Evolutionary conservation across 1,140 invertebrate genomes (phyloP).

Genomic region (Ceratitis capitata): DNA sequence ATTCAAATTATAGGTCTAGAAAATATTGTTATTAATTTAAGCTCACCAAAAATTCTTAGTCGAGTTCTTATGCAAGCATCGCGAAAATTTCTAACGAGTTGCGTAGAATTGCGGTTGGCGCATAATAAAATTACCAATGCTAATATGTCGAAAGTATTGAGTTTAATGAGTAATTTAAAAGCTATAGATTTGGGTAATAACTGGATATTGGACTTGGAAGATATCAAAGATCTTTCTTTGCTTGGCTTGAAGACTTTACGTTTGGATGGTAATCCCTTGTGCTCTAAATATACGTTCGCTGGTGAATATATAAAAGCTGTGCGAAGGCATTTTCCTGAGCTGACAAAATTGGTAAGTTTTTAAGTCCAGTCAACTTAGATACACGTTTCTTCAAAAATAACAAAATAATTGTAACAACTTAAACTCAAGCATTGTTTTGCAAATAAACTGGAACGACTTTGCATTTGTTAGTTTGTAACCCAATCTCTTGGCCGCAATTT

Average conservation of each 20-base stretch:
- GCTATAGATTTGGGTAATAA: constrained; percentile 56
- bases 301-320: constrained; percentile 65
- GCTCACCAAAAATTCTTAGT: constrained; percentile 47
- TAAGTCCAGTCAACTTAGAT: too few relatives aligned
- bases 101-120: constrained; percentile 51
- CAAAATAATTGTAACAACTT: too few relatives aligned
- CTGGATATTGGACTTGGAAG: constrained; percentile 52
- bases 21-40: constrained; percentile 51
- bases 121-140: constrained; percentile 52
- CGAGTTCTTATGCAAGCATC: constrained; percentile 48
- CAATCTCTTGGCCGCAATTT: too few relatives aligned
- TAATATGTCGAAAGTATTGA: constrained; percentile 42
- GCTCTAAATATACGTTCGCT: constrained; percentile 63
- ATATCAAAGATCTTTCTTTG: constrained; percentile 45
- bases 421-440: too few relatives aligned
- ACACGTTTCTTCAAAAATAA: too few relatives aligned
- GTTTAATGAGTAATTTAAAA: constrained; percentile 49
- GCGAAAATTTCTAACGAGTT: constrained; percentile 49
- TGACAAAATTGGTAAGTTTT: constrained; percentile 50
- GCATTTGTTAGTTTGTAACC: too few relatives aligned
- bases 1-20: constrained; percentile 44
- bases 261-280: constrained; percentile 68
- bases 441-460: too few relatives aligned
- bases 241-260: constrained; percentile 55
- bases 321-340: constrained; percentile 63